Percentiles rank a stretch among this genome's conserved stretches.
phyloP scores from a whole-genome alignment of 2,888 invertebrate genomes.

The Diplazon laetatorius region DNA sequence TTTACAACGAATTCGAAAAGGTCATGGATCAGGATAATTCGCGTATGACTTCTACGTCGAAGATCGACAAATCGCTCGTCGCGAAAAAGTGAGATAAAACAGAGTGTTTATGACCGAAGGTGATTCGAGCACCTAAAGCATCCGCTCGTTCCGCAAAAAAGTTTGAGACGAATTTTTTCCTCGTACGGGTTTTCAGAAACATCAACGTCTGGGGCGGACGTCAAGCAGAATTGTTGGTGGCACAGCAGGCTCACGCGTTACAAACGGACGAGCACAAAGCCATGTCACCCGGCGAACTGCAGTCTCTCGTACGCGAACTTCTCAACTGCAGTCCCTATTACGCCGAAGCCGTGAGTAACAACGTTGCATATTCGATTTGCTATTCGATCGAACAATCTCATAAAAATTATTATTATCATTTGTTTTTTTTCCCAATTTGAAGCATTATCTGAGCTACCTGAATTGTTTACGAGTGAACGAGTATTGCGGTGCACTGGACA shows the following conservation, averaged over 20 bases:
- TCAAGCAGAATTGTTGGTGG: conserved; percentile 94
- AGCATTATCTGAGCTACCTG: conserved; percentile 95
- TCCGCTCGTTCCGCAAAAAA: no score
- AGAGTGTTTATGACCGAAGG: not conserved
- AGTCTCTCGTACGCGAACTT: conserved; percentile 89
- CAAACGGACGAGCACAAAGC: conserved; percentile 93
- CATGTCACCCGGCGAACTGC: conserved; percentile 89
- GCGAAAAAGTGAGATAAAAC: conserved; percentile 56
- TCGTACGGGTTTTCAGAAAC: conserved; percentile 75
- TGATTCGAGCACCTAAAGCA: no score
- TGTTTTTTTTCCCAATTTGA: conserved; percentile 56
- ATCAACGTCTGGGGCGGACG: conserved; percentile 91
- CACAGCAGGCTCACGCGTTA: conserved; percentile 92
- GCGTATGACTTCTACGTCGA: conserved; percentile 3
- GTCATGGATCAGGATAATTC: conserved; percentile 41
- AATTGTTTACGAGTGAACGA: conserved; percentile 95
- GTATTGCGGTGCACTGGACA: conserved; percentile 92
- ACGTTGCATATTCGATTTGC: no score
- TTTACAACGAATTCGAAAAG: conserved; percentile 85
- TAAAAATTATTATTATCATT: not conserved
- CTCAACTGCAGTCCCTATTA: conserved; percentile 90
- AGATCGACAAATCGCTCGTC: conserved; percentile 33
- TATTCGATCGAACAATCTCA: no score
- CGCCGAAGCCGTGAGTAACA: conserved; percentile 92
- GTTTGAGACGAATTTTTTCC: not conserved